Evolutionary conservation across 2,888 invertebrate species (phyloP).

Genomic region (Lepidocyrtoides sp.): DNA sequence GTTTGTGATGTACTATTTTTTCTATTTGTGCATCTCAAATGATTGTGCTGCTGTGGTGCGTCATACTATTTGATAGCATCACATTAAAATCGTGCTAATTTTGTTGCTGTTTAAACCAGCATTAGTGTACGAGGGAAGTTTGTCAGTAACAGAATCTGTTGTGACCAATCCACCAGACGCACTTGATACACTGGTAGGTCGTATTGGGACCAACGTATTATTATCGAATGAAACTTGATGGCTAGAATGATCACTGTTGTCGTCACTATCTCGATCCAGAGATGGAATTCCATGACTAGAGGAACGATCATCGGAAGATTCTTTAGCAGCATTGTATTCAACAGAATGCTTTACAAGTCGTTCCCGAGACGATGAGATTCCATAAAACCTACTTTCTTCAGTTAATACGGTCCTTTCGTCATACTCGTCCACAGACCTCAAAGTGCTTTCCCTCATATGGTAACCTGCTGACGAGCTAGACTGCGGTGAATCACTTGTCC

Average conservation of each 20-base stretch:
- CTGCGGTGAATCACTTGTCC: not conserved
- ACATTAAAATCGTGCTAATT: conserved; percentile 78
- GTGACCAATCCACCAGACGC: not conserved
- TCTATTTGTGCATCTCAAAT: not conserved
- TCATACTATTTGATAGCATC: conserved; percentile 4
- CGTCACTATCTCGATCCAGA: conserved; percentile 79
- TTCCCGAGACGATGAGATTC: conserved; percentile 29
- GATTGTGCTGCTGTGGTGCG: not conserved
- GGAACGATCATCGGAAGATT: conserved; percentile 52
- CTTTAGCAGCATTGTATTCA: conserved; percentile 37
- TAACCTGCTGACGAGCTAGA: conserved; percentile 5
- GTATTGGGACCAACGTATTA: not conserved
- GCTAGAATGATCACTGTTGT: conserved; percentile 79
- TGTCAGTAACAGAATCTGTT: not conserved
- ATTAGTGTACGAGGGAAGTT: conserved; percentile 16
- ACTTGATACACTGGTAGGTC: not conserved
- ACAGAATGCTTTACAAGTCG: not conserved
- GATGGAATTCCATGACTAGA: conserved; percentile 81
- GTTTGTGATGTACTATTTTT: not conserved
- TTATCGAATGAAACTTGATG: conserved; percentile 55
- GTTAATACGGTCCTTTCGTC: conserved; percentile 29
- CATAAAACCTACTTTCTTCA: conserved; percentile 31
- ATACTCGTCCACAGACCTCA: conserved; percentile 57
- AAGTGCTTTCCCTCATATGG: conserved; percentile 12
- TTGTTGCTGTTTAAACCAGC: conserved; percentile 57